phyloP scores from a whole-genome alignment of 2,113 vertebrate species.

The Sminthopsis crassicaudata region DNA sequence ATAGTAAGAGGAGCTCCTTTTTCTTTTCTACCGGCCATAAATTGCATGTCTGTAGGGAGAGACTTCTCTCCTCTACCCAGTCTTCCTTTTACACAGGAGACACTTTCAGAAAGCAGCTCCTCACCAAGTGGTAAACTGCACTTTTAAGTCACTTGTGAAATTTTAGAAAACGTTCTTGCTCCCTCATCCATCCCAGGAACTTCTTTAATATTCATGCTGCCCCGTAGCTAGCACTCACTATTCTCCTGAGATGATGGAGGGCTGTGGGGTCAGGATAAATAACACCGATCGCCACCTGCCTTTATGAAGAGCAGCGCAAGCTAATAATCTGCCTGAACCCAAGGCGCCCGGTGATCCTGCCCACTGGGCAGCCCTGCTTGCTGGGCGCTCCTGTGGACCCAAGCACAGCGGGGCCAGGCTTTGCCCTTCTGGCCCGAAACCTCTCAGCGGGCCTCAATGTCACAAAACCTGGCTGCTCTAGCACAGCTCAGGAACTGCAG shows the following conservation, averaged over 20 bases:
- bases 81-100: background rate
- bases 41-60: background rate
- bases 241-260: background rate
- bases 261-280: background rate
- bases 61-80: background rate
- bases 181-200: background rate
- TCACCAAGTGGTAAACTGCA: background rate
- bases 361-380: background rate
- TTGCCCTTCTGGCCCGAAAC: background rate
- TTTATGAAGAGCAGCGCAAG: background rate
- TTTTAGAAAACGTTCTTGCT: constrained; percentile 9
- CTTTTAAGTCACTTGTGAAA: background rate
- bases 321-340: background rate
- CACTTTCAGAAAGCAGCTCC: background rate
- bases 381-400: background rate
- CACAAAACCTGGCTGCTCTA: background rate
- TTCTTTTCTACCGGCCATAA: background rate
- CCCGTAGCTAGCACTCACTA: background rate
- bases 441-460: background rate
- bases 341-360: no score
- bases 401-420: background rate
- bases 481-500: background rate
- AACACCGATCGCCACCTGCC: background rate
- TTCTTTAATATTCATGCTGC: background rate
- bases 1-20: background rate